Evolutionary conservation across 2,888 invertebrate species (phyloP), one percentile per base, ranked within the genome.

Genomic region (Thymelicus lineola): DNA sequence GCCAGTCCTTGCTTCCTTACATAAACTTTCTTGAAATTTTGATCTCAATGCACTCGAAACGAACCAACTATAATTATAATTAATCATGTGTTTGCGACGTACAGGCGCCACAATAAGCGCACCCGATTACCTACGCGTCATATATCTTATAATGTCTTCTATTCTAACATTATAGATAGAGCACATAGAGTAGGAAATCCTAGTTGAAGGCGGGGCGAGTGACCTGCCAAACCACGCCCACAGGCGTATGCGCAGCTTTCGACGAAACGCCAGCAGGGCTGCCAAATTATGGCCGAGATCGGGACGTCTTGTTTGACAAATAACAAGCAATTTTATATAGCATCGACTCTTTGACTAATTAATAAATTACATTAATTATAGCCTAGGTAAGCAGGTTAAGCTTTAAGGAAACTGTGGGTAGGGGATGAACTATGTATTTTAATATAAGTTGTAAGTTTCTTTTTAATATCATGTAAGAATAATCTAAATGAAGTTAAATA

Each of bases 171-270:
- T 20, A 53, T 12, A 53, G n/a, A 53, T 12, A 53, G n/a, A 53
- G 20, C 53, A 20, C 20, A 53, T 53, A 20, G 53, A 57, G 35
- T 57, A 57, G 57, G 57, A 57, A 57, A 57, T 57, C 57, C 57
- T 57, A 57, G 57, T 57, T 35, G 20, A n/a, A n/a, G 57, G 57
- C 57, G 57, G 35, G 57, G 57, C 36, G 57, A 7, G 10, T n/a
- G n/a, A 7, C 12, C 65, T 75, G 83, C 84, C 83, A 84, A 84
- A 76, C 75, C 75, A 72, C 84, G 81, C 83, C 83, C 60, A 15
- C 65, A 28, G 70, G 66, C 82, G 82, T 79, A 65, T 50, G 75
- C 81, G 80, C 80, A 74, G 50, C 70, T 48, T 57, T 57, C 57
- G 57, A 42, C 62, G 50, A 42, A 71, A 46, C 14, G 58, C 35